Evolutionary conservation across 2,888 invertebrate genomes (phyloP), one percentile per base, ranked within the genome.

Genomic region (Nudaria mundana): DNA sequence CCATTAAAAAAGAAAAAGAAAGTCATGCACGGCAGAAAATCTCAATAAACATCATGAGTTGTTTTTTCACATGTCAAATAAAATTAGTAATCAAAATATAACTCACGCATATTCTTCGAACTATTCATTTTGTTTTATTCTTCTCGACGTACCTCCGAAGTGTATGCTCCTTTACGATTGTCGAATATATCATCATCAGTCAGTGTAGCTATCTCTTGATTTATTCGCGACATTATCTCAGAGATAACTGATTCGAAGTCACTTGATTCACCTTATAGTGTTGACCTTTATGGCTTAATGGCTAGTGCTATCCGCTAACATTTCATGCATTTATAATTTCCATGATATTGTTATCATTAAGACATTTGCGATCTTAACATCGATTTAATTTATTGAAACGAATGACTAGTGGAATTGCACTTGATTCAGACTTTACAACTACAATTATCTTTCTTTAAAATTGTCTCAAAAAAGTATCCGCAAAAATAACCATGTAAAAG

Each of bases 51-150:
- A n/a, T n/a, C n/a, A n/a, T n/a, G n/a, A n/a, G n/a, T n/a, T n/a
- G n/a, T 6, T 5, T 11, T 10, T 11, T 1, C 24, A 24, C 5
- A n/a, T 10, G 15, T 16, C 11, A 16, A 11, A 30, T 2, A 10
- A 29, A 11, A 3, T 2, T 18, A 30, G 13, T 22, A 22, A 22
- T 31, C 13, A 20, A 30, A 25, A 29, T 10, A 5, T 2, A 23
- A 58, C 58, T 57, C 24, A 55, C 59, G 44, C 47, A 55, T 42
- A 20, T 48, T 58, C 7, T 48, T 58, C 7, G 47, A 48, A 37
- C 31, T 44, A 8, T 29, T 37, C 59, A 58, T 57, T 40, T 41
- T 55, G 26, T 16, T 22, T 13, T 16, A 34, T 33, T n/a, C n/a
- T n/a, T n/a, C n/a, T n/a, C n/a, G n/a, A n/a, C n/a, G n/a, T n/a